Conservation (phyloP, 2,113 vertebrate species). For the Rhagologus leucostigma region DNA sequence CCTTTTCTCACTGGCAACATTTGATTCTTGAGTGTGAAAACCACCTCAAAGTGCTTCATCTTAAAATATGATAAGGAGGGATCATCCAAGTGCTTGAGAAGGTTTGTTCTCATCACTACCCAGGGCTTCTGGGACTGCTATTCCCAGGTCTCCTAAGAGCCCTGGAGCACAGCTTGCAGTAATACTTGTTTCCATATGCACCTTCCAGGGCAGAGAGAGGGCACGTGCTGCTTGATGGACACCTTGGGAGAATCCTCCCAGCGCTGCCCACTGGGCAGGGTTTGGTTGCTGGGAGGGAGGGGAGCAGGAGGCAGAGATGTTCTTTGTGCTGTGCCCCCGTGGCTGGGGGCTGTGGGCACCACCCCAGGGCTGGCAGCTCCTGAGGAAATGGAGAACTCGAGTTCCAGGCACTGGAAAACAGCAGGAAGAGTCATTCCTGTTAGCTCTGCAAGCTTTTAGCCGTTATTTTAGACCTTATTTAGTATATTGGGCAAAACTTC, state of each 20-base stretch:
- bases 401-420: background rate
- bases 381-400: accelerated
- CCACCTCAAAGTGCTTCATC: background rate
- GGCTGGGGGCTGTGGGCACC: accelerated
- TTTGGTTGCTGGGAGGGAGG: background rate
- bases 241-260: background rate
- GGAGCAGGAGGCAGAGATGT: background rate
- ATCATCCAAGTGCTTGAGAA: background rate
- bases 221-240: background rate
- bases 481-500: background rate
- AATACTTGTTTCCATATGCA: background rate
- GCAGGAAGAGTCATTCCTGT: background rate
- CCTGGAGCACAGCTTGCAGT: background rate
- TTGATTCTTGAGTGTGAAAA: background rate
- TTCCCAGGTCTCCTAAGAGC: background rate
- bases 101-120: background rate
- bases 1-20: background rate
- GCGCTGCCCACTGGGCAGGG: accelerated
- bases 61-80: background rate
- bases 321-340: accelerated
- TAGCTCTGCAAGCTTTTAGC: background rate
- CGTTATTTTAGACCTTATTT: background rate
- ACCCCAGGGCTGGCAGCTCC: background rate
- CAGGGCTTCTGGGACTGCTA: background rate
- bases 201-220: background rate